These are phyloP conservation scores for Vulpes vulpes DNA, from an alignment of 2,113 vertebrate species.

Conservation along the genomic window DNA sequence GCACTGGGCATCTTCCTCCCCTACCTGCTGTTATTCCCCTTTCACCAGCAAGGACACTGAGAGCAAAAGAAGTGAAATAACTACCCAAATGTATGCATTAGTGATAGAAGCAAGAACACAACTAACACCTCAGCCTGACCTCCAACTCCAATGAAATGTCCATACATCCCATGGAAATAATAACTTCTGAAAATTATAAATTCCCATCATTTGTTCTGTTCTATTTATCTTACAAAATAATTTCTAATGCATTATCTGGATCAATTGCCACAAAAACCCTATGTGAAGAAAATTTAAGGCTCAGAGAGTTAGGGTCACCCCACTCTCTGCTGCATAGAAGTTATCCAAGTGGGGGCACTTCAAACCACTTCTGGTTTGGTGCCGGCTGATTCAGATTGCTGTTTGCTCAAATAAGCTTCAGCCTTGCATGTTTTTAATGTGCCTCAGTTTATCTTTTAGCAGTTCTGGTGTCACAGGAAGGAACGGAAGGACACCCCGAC, in stretches of 20 bases:
- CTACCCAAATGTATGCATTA: neutral
- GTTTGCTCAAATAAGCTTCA: neutral
- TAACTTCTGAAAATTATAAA: neutral
- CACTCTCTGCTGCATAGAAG: neutral
- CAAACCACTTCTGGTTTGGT: neutral
- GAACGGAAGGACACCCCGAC: neutral
- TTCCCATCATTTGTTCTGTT: neutral
- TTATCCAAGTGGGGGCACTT: neutral
- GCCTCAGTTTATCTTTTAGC: neutral
- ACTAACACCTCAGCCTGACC: neutral
- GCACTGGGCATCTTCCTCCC: neutral
- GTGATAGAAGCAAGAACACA: neutral
- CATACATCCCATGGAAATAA: neutral
- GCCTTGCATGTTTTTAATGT: neutral
- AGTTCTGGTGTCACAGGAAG: neutral
- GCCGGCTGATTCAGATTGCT: neutral
- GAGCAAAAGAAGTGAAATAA: neutral
- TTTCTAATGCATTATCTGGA: neutral
- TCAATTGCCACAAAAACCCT: neutral
- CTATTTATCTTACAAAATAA: neutral
- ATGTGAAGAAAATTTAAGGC: neutral
- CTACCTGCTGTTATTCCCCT: neutral
- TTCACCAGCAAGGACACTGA: neutral
- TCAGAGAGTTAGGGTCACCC: neutral
- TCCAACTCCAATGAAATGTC: neutral